Evolutionary conservation across 1,140 invertebrate genomes (phyloP).

Genomic region (Trissolcus basalis): DNA sequence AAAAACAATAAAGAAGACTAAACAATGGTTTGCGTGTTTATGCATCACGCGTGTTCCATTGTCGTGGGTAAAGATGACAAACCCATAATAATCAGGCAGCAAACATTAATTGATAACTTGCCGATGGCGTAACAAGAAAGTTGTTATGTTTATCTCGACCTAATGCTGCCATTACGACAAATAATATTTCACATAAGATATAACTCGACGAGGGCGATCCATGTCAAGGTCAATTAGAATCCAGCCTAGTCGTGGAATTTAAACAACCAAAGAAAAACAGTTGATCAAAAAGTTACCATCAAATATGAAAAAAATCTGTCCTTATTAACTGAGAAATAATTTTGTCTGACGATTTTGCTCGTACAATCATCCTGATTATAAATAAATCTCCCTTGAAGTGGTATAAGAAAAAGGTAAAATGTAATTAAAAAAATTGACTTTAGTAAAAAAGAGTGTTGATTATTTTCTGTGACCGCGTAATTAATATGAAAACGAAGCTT

Average conservation of each 20-base stretch:
- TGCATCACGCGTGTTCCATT: slow-evolving; percentile 32
- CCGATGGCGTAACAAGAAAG: slow-evolving; percentile 44
- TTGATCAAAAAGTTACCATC: neutral
- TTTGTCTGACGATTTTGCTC: too few relatives aligned
- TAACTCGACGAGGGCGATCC: slow-evolving; percentile 20
- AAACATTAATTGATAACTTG: slow-evolving; percentile 45
- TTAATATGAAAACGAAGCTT: slow-evolving; percentile 8
- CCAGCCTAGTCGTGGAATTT: neutral
- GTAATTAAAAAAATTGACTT: too few relatives aligned
- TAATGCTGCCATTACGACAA: slow-evolving; percentile 45
- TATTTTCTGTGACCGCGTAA: neutral
- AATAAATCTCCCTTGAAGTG: too few relatives aligned
- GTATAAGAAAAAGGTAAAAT: too few relatives aligned
- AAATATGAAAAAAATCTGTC: neutral
- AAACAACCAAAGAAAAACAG: neutral
- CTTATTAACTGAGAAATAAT: too few relatives aligned
- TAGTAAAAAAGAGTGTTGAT: too few relatives aligned
- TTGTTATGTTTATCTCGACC: slow-evolving; percentile 50
- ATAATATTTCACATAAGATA: slow-evolving; percentile 48
- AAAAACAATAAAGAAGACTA: slow-evolving; percentile 16
- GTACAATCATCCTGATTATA: too few relatives aligned
- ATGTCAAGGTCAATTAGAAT: slow-evolving; percentile 38
- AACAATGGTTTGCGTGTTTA: slow-evolving; percentile 40
- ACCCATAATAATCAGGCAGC: slow-evolving; percentile 36
- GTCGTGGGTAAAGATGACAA: slow-evolving; percentile 42